phyloP scores from a whole-genome alignment of 2,888 invertebrate species.

The Clanis bilineata region DNA sequence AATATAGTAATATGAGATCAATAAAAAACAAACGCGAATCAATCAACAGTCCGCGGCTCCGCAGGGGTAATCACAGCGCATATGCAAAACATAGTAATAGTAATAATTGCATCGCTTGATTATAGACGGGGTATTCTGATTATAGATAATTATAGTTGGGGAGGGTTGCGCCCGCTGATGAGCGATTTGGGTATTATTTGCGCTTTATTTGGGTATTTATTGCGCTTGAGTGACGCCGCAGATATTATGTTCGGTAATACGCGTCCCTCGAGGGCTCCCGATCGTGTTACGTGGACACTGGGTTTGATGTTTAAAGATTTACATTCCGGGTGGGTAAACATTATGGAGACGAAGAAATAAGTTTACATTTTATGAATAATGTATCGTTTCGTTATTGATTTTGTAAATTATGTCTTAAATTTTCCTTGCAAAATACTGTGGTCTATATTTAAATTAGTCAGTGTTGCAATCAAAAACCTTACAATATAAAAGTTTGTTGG shows the following conservation, averaged over 20 bases:
- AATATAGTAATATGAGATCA: constrained; percentile 17
- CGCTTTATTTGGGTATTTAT: constrained; percentile 86
- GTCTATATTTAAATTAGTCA: too few relatives aligned
- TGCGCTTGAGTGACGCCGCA: constrained; percentile 82
- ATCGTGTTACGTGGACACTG: constrained; percentile 57
- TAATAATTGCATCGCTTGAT: constrained; percentile 49
- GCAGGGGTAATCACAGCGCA: constrained; percentile 35
- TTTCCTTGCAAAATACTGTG: too few relatives aligned
- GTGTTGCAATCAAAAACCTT: too few relatives aligned
- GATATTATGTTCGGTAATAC: constrained; percentile 73
- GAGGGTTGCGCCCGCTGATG: constrained; percentile 67
- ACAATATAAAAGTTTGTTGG: too few relatives aligned
- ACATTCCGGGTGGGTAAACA: not conserved
- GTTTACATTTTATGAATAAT: too few relatives aligned
- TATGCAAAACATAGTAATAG: constrained; percentile 49
- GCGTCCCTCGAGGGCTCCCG: constrained; percentile 63
- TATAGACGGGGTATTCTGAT: constrained; percentile 60
- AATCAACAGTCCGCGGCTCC: constrained; percentile 31
- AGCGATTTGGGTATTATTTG: constrained; percentile 86
- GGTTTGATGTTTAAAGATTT: constrained; percentile 6
- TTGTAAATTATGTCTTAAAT: too few relatives aligned
- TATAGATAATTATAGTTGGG: constrained; percentile 79
- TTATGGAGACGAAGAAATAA: not conserved
- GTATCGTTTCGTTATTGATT: too few relatives aligned
- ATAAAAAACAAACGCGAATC: constrained; percentile 32